A percentile compares a stretch with the other conserved stretches of the same genome.
Evolutionary conservation across 1,140 invertebrate species (phyloP).

Genomic region (Cardiocondyla obscurior): DNA sequence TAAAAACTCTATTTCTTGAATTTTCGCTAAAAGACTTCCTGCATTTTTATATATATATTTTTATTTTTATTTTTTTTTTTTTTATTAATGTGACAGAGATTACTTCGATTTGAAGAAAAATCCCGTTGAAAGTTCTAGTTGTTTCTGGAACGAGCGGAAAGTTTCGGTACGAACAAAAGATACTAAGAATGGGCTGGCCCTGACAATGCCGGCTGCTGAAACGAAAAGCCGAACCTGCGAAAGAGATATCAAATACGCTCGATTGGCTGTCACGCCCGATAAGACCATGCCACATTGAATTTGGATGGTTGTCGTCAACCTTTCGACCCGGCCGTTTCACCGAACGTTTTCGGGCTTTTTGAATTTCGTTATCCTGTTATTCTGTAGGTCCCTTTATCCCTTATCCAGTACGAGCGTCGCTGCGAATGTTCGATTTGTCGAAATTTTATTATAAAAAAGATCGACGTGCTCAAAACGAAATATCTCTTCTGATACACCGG

Average conservation of each 20-base stretch:
- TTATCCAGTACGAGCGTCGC: not conserved
- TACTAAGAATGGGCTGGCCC: constrained; percentile 47
- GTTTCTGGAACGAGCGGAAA: constrained; percentile 33
- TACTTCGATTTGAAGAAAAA: constrained; percentile 11
- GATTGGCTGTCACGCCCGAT: constrained; percentile 65
- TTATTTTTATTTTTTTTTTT: not conserved
- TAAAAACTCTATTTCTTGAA: not conserved
- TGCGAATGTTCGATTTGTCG: not conserved
- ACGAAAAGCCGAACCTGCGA: constrained; percentile 49
- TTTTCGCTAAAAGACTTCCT: not conserved
- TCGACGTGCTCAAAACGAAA: no score
- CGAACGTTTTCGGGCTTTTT: constrained; percentile 39
- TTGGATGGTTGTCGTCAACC: constrained; percentile 25
- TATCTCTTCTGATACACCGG: no score
- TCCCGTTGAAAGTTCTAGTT: constrained; percentile 19
- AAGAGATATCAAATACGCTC: constrained; percentile 67
- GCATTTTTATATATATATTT: no score
- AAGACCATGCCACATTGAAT: constrained; percentile 64
- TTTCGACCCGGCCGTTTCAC: not conserved
- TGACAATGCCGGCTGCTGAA: constrained; percentile 47
- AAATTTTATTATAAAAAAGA: not conserved
- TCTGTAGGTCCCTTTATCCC: not conserved
- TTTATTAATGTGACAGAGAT: not conserved
- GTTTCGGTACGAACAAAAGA: constrained; percentile 60
- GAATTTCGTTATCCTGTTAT: constrained; percentile 51